phyloP scores from a whole-genome alignment of 2,113 vertebrate species.

The Ondatra zibethicus region DNA sequence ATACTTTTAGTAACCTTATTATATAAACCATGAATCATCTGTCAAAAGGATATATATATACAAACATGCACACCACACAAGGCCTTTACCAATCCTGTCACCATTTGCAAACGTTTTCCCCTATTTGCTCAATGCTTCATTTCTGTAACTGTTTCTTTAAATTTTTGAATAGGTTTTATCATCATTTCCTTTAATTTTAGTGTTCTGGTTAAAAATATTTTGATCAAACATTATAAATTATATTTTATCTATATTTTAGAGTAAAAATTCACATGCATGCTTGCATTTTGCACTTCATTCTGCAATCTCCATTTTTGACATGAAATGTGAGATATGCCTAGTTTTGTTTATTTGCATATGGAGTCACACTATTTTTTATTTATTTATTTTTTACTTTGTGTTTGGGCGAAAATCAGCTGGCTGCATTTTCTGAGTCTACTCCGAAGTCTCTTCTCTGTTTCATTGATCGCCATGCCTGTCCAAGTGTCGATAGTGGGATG shows the following conservation, averaged over 20 bases:
- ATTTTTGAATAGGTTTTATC: not conserved
- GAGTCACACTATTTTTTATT: not conserved
- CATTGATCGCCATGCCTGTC: not conserved
- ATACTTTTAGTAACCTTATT: not conserved
- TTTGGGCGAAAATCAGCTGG: not conserved
- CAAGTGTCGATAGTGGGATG: not conserved
- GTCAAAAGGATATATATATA: not conserved
- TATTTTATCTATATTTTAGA: not conserved
- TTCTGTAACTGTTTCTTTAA: not conserved
- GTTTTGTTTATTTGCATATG: not conserved
- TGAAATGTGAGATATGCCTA: not conserved
- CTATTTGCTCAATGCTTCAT: not conserved
- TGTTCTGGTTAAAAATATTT: not conserved
- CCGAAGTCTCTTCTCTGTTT: not conserved
- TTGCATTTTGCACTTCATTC: not conserved
- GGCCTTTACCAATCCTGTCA: not conserved
- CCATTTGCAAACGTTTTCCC: not conserved
- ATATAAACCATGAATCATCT: not conserved
- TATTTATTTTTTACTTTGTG: not conserved
- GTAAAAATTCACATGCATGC: not conserved
- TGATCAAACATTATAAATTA: not conserved
- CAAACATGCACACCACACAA: not conserved
- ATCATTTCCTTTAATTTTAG: not conserved
- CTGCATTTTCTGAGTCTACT: not conserved
- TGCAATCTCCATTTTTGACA: not conserved